Conservation (phyloP, 1,140 invertebrate genomes). For the Drosophila neocordata region DNA sequence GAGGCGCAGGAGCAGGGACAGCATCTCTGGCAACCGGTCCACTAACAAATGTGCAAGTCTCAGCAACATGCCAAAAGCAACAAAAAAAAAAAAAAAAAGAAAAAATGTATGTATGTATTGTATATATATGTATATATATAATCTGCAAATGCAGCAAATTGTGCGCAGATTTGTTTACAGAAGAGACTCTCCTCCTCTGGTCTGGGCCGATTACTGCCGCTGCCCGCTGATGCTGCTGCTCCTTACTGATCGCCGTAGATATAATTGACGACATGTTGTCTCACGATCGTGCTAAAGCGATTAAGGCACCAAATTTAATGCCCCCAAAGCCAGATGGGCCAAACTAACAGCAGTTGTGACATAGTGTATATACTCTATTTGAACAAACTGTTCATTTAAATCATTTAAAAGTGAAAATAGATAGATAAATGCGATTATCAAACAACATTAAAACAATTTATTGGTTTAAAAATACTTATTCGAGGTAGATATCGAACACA, state of each 20-base stretch:
- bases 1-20: slow-evolving; percentile 22
- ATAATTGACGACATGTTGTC: slow-evolving; percentile 82
- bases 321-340: slow-evolving; percentile 11
- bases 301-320: slow-evolving; percentile 76
- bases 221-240: slow-evolving; percentile 45
- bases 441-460: too few relatives aligned
- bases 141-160: slow-evolving; percentile 75
- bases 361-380: background rate
- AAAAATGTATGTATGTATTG: slow-evolving; percentile 12
- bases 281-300: slow-evolving; percentile 81
- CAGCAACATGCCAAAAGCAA: slow-evolving; percentile 64
- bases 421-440: too few relatives aligned
- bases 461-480: too few relatives aligned
- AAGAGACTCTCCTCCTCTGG: slow-evolving; percentile 36
- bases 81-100: slow-evolving; percentile 23
- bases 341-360: background rate
- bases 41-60: slow-evolving; percentile 69
- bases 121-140: background rate
- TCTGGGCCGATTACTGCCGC: slow-evolving; percentile 24
- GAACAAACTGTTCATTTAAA: background rate
- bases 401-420: background rate
- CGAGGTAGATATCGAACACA: too few relatives aligned
- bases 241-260: slow-evolving; percentile 71
- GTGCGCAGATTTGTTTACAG: slow-evolving; percentile 78
- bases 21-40: slow-evolving; percentile 49